A percentile compares a stretch with the other conserved stretches of the same genome.
Conservation (phyloP, 2,888 invertebrate species). For the Itoplectis maculator region DNA sequence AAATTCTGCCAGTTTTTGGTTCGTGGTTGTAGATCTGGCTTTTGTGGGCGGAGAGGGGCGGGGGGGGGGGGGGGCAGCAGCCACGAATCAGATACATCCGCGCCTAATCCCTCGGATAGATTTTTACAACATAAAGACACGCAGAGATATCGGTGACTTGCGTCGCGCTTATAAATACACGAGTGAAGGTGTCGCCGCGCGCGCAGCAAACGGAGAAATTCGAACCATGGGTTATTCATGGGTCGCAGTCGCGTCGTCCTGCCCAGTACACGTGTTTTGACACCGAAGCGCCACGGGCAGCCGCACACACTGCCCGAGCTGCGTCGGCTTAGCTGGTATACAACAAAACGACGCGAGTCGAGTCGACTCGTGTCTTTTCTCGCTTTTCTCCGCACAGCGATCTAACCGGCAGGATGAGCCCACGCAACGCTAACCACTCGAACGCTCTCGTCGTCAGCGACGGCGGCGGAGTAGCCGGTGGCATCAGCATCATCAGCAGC, state of each 20-base stretch:
- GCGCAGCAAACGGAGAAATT: conserved; percentile 44
- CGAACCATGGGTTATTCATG: conserved; percentile 68
- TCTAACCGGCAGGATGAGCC: conserved; percentile 31
- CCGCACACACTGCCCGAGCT: no score
- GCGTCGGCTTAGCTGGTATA: no score
- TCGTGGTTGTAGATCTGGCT: no score
- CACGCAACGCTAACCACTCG: conserved; percentile 50
- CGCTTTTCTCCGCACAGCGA: conserved; percentile 46
- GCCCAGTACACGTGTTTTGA: conserved; percentile 67
- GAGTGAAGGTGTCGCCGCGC: conserved; percentile 51
- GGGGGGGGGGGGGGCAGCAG: no score
- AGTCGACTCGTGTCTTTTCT: conserved; percentile 53
- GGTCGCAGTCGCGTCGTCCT: conserved; percentile 50
- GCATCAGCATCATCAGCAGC: conserved; percentile 18
- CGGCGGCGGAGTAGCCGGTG: conserved; percentile 16
- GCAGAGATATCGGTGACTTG: neutral
- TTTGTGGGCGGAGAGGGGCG: no score
- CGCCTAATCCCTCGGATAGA: conserved; percentile 4
- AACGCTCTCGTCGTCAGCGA: conserved; percentile 61
- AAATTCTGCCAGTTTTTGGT: no score
- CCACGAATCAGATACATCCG: conserved; percentile 3
- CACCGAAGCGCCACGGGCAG: conserved; percentile 52
- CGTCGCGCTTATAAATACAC: conserved; percentile 28
- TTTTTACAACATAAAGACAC: conserved; percentile 13
- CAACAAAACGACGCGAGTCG: neutral